Percentiles rank a stretch among this genome's conserved stretches.
Evolutionary conservation across 2,797 vertebrate species (phyloP).

Genomic region (Labeo calbasu): DNA sequence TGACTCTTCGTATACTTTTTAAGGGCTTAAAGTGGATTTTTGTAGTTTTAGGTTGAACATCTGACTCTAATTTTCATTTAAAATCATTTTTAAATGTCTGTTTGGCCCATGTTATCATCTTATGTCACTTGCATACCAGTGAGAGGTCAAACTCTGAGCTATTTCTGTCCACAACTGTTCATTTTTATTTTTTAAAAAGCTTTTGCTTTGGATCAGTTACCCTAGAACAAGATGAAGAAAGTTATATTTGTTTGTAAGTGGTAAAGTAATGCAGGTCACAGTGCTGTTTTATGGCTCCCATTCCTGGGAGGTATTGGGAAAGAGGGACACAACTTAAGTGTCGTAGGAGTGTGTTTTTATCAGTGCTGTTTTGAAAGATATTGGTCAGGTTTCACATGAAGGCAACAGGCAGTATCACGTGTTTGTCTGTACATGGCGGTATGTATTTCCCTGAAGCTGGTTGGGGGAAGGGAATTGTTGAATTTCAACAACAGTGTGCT

Average conservation of each 20-base stretch:
- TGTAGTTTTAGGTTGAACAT: conserved; percentile 1
- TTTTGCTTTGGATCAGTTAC: conserved; percentile 28
- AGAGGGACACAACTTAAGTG: conserved; percentile 11
- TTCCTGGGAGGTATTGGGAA: conserved; percentile 1
- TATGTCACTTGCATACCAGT: conserved; percentile 42
- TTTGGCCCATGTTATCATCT: neutral
- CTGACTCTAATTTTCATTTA: conserved; percentile 32
- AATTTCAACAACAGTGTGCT: conserved; percentile 13
- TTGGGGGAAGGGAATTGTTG: conserved; percentile 18
- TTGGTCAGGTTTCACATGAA: conserved; percentile 51
- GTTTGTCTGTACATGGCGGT: conserved; percentile 29
- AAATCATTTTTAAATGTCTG: neutral
- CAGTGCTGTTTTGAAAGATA: conserved; percentile 39
- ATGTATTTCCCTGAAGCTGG: conserved; percentile 9
- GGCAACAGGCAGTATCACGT: conserved; percentile 27
- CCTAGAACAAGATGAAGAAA: conserved; percentile 22
- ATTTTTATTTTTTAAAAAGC: conserved; percentile 8
- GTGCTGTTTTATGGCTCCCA: neutral
- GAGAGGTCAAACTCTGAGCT: conserved; percentile 51
- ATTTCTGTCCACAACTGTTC: conserved; percentile 51
- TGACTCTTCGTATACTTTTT: conserved; percentile 7
- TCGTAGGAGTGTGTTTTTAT: conserved; percentile 15
- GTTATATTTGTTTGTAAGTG: conserved; percentile 7
- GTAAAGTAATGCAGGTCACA: neutral
- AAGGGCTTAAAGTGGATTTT: conserved; percentile 50